Conservation (phyloP, 2,113 vertebrate species). For the Limnothrissa miodon region DNA sequence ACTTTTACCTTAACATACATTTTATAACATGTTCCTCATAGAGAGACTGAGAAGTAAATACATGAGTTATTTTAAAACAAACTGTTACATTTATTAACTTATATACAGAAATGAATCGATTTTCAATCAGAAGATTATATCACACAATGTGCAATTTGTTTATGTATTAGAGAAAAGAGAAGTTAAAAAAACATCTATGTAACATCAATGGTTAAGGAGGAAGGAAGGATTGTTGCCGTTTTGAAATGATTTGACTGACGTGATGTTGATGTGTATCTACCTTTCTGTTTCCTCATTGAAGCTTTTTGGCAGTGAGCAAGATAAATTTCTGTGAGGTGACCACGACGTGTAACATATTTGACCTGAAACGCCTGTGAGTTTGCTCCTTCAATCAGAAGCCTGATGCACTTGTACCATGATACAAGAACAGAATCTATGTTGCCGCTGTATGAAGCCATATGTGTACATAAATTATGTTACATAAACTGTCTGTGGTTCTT, state of each 20-base stretch:
- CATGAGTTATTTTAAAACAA: slow-evolving; percentile 75
- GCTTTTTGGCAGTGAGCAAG: slow-evolving; percentile 41
- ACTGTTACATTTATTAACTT: slow-evolving; percentile 87
- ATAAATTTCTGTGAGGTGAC: slow-evolving; percentile 29
- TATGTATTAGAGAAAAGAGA: slow-evolving; percentile 79
- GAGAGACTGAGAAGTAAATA: slow-evolving; percentile 60
- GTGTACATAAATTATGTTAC: slow-evolving; percentile 84
- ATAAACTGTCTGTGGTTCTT: slow-evolving; percentile 60
- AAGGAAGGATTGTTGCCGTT: slow-evolving; percentile 46
- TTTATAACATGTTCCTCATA: slow-evolving; percentile 72
- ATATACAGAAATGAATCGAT: slow-evolving; percentile 79
- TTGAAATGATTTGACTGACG: slow-evolving; percentile 36
- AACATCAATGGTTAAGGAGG: slow-evolving; percentile 49
- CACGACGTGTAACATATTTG: slow-evolving; percentile 35
- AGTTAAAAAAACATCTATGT: slow-evolving; percentile 68
- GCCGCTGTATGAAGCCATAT: slow-evolving; percentile 87
- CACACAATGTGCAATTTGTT: slow-evolving; percentile 69
- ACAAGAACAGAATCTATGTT: slow-evolving; percentile 76
- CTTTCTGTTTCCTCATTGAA: slow-evolving; percentile 52
- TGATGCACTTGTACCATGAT: slow-evolving; percentile 73
- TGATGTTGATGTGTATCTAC: slow-evolving; percentile 58
- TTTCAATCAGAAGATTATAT: slow-evolving; percentile 76
- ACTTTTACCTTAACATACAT: slow-evolving; percentile 75
- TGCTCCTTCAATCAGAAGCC: slow-evolving; percentile 74
- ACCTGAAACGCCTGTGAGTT: slow-evolving; percentile 49